Base-by-base conservation (phyloP, 2,113 vertebrate genomes). In the Mionectes macconnelli region DNA sequence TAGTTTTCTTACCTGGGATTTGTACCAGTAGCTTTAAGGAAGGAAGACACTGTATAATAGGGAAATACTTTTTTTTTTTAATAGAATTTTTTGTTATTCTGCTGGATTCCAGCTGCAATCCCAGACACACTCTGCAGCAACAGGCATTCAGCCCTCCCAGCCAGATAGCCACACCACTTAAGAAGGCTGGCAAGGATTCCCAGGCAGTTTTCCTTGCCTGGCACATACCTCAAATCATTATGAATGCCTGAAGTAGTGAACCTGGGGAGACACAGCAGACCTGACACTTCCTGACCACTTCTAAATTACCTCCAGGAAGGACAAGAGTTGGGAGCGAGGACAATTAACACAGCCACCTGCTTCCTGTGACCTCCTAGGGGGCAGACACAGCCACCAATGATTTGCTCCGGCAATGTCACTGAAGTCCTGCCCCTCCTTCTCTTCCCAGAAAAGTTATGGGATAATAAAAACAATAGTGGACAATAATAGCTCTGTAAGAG, bases 291-390 rank as follows among this genome's bases (percentile, higher is more conserved):
- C 96, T 63, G 80, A 92, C 27, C 80, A 56, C 52, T 92, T 87
- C 80, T 81, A 63, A 90, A 78, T 90, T 72, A 80, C 89, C 69
- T 94, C 27, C 86, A 96, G 94, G 94, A 97, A 96, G 95, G 84
- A 84, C 91, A 92, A 87, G 83, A 94, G 80, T 78, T 91, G 76
- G 89, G 60, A 87, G 35, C 1, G 7, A 91, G 94, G 73, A 96
- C 94, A 93, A 94, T 94, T 93, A 94, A 84, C 74, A 62, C 35
- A 84, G 76, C 91, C 96, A 95, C 93, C 95, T 96, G 94, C 85
- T 97, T 97, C 96, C 95, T 93, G 93, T 91, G 91, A 93, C 89
- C 83, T 92, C 89, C 93, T 87, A 56, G 30, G 72, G 75, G 68
- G 82, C 75, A 85, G 75, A 76, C 24, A 63, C 2, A 1, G 49